Conservation (phyloP, 1,140 invertebrate genomes). For the Cydia splendana region DNA sequence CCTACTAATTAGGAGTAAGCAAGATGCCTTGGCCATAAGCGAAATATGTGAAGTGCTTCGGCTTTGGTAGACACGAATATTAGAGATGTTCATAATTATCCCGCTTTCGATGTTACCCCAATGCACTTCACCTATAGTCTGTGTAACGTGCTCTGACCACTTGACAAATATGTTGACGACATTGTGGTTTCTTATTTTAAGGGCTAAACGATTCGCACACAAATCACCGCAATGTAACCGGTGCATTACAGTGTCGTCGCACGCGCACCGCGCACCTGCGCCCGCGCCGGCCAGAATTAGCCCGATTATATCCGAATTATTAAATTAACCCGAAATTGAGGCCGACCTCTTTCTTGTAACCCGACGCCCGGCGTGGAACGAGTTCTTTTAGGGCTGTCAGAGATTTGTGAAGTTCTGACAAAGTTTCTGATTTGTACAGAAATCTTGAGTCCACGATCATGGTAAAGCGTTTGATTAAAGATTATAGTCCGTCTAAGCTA, state of each 20-base stretch:
- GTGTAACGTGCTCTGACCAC: no score
- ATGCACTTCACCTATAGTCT: no score
- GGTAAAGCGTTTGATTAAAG: background rate
- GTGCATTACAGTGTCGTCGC: background rate
- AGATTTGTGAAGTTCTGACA: background rate
- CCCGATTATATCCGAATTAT: constrained; percentile 60
- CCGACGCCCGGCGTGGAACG: constrained; percentile 41
- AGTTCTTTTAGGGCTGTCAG: constrained; percentile 41
- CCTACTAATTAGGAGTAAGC: no score
- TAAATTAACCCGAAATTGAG: constrained; percentile 53
- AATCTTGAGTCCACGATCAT: background rate
- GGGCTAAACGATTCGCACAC: background rate
- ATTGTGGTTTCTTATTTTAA: no score
- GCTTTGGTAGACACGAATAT: no score
- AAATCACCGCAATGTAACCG: background rate
- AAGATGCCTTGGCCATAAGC: no score
- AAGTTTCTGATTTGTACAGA: background rate
- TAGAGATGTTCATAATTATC: no score
- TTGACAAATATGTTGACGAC: no score
- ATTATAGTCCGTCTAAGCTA: no score
- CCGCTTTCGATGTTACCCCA: no score
- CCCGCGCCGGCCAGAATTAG: constrained; percentile 54
- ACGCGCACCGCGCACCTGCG: constrained; percentile 52
- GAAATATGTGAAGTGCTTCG: no score
- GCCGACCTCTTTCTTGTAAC: constrained; percentile 56